Percentiles rank a stretch among this genome's conserved stretches.
Evolutionary conservation across 2,888 invertebrate species (phyloP).

Genomic region (Chirona hameri): DNA sequence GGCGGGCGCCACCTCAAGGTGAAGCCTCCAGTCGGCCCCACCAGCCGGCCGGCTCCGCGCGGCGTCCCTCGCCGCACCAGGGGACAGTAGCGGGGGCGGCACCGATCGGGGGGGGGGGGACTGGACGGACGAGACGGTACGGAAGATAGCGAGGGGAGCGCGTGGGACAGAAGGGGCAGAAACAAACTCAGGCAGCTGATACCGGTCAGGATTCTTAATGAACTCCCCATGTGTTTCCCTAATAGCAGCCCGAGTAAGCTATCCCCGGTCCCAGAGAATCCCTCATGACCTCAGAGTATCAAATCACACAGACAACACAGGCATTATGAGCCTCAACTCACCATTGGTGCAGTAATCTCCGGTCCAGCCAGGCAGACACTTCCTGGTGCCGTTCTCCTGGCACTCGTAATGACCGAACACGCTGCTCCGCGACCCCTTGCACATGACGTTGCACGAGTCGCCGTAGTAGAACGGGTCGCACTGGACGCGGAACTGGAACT

Average conservation of each 20-base stretch:
- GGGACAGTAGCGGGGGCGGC: background rate
- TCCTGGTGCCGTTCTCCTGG: slow-evolving; percentile 78
- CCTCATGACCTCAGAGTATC: too few species aligned
- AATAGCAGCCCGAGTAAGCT: too few species aligned
- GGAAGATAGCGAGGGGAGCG: too few species aligned
- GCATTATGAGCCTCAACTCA: slow-evolving; percentile 41
- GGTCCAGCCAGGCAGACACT: slow-evolving; percentile 70
- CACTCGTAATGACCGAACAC: slow-evolving; percentile 77
- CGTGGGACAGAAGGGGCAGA: background rate
- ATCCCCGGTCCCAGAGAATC: too few species aligned
- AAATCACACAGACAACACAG: too few species aligned
- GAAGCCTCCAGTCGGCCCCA: background rate
- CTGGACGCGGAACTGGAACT: slow-evolving; percentile 47
- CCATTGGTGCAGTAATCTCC: slow-evolving; percentile 49
- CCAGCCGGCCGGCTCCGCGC: background rate
- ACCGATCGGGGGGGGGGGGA: background rate
- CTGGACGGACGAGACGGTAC: too few species aligned
- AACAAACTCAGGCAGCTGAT: background rate
- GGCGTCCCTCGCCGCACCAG: background rate
- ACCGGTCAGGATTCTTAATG: background rate
- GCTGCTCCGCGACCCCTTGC: slow-evolving; percentile 44
- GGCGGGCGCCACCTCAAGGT: slow-evolving; percentile 4
- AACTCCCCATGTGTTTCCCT: too few species aligned
- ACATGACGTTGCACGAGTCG: slow-evolving; percentile 46
- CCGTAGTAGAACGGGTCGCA: slow-evolving; percentile 52